Evolutionary conservation across 2,888 invertebrate genomes (phyloP).

Genomic region (Tuta absoluta): DNA sequence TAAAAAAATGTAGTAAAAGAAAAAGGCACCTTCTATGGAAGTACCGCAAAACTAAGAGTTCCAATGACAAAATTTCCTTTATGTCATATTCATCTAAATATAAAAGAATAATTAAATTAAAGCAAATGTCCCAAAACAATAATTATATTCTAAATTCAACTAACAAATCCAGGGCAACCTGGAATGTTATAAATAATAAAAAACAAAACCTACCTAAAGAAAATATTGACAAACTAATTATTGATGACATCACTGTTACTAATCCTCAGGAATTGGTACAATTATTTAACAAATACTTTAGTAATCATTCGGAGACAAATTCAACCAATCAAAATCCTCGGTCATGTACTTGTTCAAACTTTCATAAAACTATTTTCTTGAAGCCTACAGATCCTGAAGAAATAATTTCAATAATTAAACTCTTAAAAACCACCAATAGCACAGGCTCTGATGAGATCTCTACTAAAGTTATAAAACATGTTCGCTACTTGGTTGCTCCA

Average conservation of each 20-base stretch:
- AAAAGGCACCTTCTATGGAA: slow-evolving; percentile 1
- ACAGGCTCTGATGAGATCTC: slow-evolving; percentile 29
- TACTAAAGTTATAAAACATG: slow-evolving; percentile 27
- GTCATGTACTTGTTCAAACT: no score
- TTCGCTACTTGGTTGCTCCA: no score
- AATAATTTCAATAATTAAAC: slow-evolving; percentile 18
- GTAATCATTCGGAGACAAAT: no score
- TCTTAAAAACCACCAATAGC: slow-evolving; percentile 30
- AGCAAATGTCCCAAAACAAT: no score
- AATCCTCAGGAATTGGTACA: not conserved
- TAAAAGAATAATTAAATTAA: no score
- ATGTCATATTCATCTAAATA: not conserved
- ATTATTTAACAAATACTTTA: not conserved
- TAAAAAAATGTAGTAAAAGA: slow-evolving; percentile 5
- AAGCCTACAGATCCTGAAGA: slow-evolving; percentile 2
- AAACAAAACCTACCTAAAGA: not conserved
- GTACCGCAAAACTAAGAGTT: not conserved
- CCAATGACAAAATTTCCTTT: not conserved
- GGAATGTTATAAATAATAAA: not conserved
- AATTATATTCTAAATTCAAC: no score
- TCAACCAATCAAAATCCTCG: no score
- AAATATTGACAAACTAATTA: not conserved
- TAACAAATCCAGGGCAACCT: not conserved
- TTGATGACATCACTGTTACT: not conserved
- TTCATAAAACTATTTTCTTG: slow-evolving; percentile 17